phyloP scores from a whole-genome alignment of 2,797 vertebrate species.

The Hyperoplus lanceolatus region DNA sequence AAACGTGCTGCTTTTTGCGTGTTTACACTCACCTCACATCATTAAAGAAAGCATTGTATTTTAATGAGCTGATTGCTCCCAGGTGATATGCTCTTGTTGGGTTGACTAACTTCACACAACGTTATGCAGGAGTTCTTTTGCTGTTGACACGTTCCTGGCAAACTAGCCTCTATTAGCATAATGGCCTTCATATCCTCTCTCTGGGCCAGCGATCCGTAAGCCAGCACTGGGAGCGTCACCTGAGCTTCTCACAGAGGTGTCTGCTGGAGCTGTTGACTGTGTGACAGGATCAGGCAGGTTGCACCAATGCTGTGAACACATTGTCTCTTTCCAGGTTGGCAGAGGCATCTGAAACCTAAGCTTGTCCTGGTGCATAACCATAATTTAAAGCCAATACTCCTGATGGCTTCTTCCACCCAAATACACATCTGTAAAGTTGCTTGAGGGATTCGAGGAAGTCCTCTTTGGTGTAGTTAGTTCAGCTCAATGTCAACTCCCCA shows the following conservation, averaged over 20 bases:
- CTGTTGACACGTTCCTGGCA: constrained; percentile 84
- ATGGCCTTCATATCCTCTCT: constrained; percentile 86
- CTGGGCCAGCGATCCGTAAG: constrained; percentile 84
- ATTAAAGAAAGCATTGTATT: constrained; percentile 80
- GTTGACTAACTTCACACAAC: constrained; percentile 89
- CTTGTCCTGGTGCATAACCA: constrained; percentile 26
- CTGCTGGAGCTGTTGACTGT: constrained; percentile 88
- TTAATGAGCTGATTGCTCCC: constrained; percentile 87
- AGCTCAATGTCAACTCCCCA: constrained; percentile 11
- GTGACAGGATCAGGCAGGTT: constrained; percentile 88
- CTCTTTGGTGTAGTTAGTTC: constrained; percentile 1
- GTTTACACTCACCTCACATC: constrained; percentile 36
- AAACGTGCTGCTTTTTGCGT: background rate
- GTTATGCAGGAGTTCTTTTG: constrained; percentile 83
- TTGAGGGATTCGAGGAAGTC: background rate
- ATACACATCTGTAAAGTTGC: constrained; percentile 5
- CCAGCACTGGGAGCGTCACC: constrained; percentile 84
- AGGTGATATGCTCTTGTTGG: constrained; percentile 86
- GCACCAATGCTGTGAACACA: constrained; percentile 85
- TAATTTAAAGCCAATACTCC: constrained; percentile 33
- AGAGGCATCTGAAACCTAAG: constrained; percentile 24
- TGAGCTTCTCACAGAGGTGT: constrained; percentile 84
- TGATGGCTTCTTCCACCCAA: constrained; percentile 14
- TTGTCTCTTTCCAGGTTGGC: constrained; percentile 81
- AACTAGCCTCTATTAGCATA: constrained; percentile 85